A percentile compares a stretch with the other conserved stretches of the same genome.
Conservation (phyloP, 2,888 invertebrate genomes). For the Ferdinandea cuprea region DNA sequence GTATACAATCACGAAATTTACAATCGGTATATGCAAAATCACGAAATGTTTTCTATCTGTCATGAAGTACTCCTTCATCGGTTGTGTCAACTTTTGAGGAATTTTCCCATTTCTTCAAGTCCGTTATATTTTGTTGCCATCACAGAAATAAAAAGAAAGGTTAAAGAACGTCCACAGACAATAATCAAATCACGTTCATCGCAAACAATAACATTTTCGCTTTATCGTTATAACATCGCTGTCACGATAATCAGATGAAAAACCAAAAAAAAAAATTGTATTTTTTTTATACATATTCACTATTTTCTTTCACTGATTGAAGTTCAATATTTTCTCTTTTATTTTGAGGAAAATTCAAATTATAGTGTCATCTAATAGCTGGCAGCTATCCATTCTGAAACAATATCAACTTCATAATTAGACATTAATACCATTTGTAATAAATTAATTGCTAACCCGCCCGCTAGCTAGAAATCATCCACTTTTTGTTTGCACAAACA, state of each 20-base stretch:
- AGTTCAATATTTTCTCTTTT: constrained; percentile 3
- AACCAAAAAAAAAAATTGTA: not conserved
- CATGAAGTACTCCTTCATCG: constrained; percentile 15
- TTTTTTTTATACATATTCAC: not conserved
- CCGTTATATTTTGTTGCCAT: constrained; percentile 3
- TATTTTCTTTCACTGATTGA: constrained; percentile 1
- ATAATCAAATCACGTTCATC: constrained; percentile 45
- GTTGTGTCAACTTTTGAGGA: constrained; percentile 16
- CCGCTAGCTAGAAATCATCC: not conserved
- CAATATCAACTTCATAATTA: not conserved
- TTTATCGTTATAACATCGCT: constrained; percentile 17
- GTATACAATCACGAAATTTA: constrained; percentile 22
- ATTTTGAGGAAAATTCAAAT: no score
- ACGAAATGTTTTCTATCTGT: constrained; percentile 30
- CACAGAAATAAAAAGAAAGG: constrained; percentile 6
- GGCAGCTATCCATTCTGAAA: no score
- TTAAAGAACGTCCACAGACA: constrained; percentile 33
- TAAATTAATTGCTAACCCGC: no score
- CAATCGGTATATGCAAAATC: constrained; percentile 37
- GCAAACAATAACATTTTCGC: constrained; percentile 18
- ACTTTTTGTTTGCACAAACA: constrained; percentile 10
- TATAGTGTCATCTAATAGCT: no score
- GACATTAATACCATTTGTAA: not conserved
- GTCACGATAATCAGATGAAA: constrained; percentile 34
- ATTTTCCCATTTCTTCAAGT: not conserved